phyloP scores from a whole-genome alignment of 2,797 vertebrate species.

The Pygocentrus nattereri region DNA sequence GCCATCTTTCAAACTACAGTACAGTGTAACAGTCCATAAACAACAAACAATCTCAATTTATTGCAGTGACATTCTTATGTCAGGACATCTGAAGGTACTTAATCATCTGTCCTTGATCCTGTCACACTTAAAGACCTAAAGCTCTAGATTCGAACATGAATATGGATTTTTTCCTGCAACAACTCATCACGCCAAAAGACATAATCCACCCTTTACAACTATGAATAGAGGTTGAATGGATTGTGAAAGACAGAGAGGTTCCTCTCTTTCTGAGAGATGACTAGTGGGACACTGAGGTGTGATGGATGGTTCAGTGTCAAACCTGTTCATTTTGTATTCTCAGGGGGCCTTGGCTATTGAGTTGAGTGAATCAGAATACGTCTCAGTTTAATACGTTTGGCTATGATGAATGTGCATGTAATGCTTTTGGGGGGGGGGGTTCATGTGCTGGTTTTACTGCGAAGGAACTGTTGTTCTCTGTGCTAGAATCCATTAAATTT shows the following conservation, averaged over 20 bases:
- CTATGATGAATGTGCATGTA: constrained; percentile 51
- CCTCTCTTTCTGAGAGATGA: constrained; percentile 66
- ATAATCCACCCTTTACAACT: constrained; percentile 11
- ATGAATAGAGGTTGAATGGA: constrained; percentile 48
- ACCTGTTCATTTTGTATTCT: constrained; percentile 58
- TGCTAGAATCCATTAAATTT: constrained; percentile 36
- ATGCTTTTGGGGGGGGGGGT: constrained; percentile 42
- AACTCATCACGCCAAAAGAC: constrained; percentile 10
- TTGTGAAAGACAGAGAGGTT: constrained; percentile 39
- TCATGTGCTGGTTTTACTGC: constrained; percentile 31
- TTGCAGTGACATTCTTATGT: not conserved
- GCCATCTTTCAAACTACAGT: not conserved
- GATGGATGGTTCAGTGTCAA: constrained; percentile 68
- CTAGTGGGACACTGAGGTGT: constrained; percentile 57
- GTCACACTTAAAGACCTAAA: constrained; percentile 11
- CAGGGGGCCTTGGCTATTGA: constrained; percentile 33
- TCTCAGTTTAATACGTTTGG: constrained; percentile 53
- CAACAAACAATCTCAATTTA: not conserved
- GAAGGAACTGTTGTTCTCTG: constrained; percentile 18
- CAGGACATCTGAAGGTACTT: constrained; percentile 8
- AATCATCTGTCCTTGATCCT: constrained; percentile 22
- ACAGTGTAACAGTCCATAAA: not conserved
- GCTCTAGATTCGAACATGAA: not conserved
- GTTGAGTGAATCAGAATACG: constrained; percentile 49
- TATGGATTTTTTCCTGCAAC: constrained; percentile 7